Evolutionary conservation across 2,888 invertebrate genomes (phyloP), one percentile per base, ranked within the genome.

Genomic region (Empis livida): DNA sequence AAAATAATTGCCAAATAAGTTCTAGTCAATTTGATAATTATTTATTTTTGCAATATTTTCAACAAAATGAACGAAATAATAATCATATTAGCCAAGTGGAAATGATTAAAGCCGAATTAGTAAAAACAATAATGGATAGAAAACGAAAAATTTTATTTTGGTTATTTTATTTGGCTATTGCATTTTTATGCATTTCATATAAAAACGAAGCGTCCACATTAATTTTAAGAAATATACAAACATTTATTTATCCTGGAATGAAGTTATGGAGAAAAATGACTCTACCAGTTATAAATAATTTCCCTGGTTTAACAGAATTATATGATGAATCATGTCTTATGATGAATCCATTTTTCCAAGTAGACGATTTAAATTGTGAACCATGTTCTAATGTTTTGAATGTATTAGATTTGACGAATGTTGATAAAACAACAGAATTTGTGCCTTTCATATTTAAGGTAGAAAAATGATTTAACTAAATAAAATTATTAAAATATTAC

Each of bases 251-350:
- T 71, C 89, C 89, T 10, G 82, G 82, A 11, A 75, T 90, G 67
- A 79, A 82, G 57, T 63, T 82, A 27, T 71, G 89, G 60, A 74
- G 90, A 48, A 77, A 79, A 56, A 59, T 84, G 54, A 80, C 85
- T 43, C 76, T 90, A 57, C 89, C 90, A n/a, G 62, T 90, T 31
- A 77, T 89, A 54, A 75, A 78, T 51, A 67, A 74, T 46, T 87
- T 84, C 69, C 87, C 88, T 58, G 81, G 88, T 35, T 62, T 77
- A 66, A 56, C 70, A 78, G 88, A 82, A 63, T 75, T 81, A 40
- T 89, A 91, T 59, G 88, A 90, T 71, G 89, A 90, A 67, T 82
- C 84, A 59, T 91, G 90, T 63, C 70, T 91, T 35, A 68, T 90
- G 55, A 80, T 82, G 61, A 91, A 91, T 70, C 90, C 90, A 13